Evolutionary conservation across 1,140 invertebrate species (phyloP).

Genomic region (Lepidotrigona ventralis): DNA sequence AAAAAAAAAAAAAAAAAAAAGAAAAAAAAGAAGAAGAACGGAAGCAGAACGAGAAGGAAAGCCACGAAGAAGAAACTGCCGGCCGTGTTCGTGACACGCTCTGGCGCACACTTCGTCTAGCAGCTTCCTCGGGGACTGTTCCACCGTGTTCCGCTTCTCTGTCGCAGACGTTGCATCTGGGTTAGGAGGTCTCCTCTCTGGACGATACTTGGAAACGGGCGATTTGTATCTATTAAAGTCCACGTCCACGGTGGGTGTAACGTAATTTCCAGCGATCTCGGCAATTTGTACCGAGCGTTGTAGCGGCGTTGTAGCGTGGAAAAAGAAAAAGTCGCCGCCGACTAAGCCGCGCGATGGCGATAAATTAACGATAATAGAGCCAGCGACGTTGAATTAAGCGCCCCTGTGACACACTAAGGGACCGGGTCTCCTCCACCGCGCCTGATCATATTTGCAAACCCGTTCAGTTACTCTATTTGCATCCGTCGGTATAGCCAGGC

Average conservation of each 20-base stretch:
- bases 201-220: background rate
- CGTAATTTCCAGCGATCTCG: slow-evolving; percentile 18
- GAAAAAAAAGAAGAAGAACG: background rate
- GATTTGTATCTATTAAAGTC: slow-evolving; percentile 28
- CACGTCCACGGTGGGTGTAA: slow-evolving; percentile 18
- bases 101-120: background rate
- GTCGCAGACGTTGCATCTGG: slow-evolving; percentile 30
- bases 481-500: background rate
- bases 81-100: background rate
- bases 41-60: background rate
- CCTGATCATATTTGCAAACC: slow-evolving; percentile 47
- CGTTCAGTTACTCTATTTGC: slow-evolving; percentile 43
- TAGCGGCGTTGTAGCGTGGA: background rate
- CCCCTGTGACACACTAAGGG: slow-evolving; percentile 43
- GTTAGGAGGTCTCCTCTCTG: slow-evolving; percentile 42
- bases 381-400: slow-evolving; percentile 41
- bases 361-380: slow-evolving; percentile 43
- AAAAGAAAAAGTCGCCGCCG: background rate
- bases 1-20: no score
- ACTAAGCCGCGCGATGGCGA: background rate
- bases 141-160: slow-evolving; percentile 13
- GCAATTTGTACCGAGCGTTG: slow-evolving; percentile 12
- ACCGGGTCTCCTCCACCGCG: slow-evolving; percentile 5
- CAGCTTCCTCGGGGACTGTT: slow-evolving; percentile 2
- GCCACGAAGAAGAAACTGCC: background rate